Conservation (phyloP, 2,888 invertebrate species). For the Sminthurides aquaticus region DNA sequence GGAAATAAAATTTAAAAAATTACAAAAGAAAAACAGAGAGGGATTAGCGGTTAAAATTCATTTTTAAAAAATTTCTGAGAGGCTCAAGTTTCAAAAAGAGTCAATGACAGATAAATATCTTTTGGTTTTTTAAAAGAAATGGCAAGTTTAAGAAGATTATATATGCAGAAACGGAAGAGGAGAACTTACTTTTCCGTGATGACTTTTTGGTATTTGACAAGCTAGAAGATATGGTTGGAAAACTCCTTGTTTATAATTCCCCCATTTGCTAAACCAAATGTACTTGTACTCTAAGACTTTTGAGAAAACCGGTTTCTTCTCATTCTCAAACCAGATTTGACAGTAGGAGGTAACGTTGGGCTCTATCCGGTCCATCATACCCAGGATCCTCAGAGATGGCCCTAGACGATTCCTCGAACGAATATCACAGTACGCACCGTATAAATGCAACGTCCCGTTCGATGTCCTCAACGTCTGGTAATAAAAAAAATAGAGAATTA, state of each 20-base stretch:
- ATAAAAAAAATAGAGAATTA: not conserved
- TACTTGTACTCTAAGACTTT: slow-evolving; percentile 76
- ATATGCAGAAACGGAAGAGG: not conserved
- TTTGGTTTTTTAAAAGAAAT: not conserved
- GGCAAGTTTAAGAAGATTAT: not conserved
- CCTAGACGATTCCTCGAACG: slow-evolving; percentile 69
- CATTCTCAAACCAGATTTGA: slow-evolving; percentile 82
- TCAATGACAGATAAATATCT: not conserved
- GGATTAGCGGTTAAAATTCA: not conserved
- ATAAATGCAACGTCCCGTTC: slow-evolving; percentile 83
- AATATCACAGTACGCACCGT: slow-evolving; percentile 81
- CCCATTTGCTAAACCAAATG: slow-evolving; percentile 91
- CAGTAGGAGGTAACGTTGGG: slow-evolving; percentile 74
- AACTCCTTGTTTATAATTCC: slow-evolving; percentile 82
- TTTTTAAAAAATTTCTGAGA: too few relatives aligned
- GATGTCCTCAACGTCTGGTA: slow-evolving; percentile 59
- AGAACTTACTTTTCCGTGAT: slow-evolving; percentile 52
- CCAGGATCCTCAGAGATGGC: slow-evolving; percentile 73
- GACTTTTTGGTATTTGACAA: slow-evolving; percentile 71
- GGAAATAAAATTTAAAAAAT: slow-evolving; percentile 13
- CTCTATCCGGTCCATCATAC: slow-evolving; percentile 82
- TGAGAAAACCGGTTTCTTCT: slow-evolving; percentile 63
- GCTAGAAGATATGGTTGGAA: slow-evolving; percentile 86
- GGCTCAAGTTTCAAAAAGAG: not conserved
- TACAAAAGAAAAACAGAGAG: not conserved